Evolutionary conservation across 2,113 vertebrate species (phyloP), one percentile per base, ranked within the genome.

Genomic region (Scalopus aquaticus): DNA sequence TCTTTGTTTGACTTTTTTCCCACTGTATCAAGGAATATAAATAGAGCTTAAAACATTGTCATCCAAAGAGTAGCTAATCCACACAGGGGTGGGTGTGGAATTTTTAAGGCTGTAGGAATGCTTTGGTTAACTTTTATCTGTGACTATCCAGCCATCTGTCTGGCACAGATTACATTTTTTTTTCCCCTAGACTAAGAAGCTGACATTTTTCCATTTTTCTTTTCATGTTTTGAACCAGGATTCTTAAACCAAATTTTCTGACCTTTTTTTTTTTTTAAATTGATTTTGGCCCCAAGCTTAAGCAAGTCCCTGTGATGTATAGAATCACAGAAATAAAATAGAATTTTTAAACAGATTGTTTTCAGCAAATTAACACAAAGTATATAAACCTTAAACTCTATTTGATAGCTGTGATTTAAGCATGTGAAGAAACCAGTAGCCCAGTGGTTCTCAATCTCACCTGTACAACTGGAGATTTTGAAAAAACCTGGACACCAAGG

Each of bases 71-170:
- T 24, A 70, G 80, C 88, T 96, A 90, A 96, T 94, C 93, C 77
- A 26, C 3, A 12, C 42, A n/a, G 58, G 28, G 79, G 64, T 9
- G 39, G 69, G 54, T 95, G 39, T 78, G 35, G 90, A 89, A 78
- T 95, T 91, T 94, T 9, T 93, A 73, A 92, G 76, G 67, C 46
- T 54, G 60, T 69, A 60, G 72, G 90, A 85, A 65, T 80, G 88
- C 67, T 85, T 94, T 54, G 69, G 84, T 85, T 94, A 51, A 92
- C 92, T 93, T 97, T 92, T 81, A 95, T 95, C 92, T 82, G 77
- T 90, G 84, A 77, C 13, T 51, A 69, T 96, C 51, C 58, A 79
- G 73, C 94, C 95, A 96, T 96, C 97, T 97, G 93, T 93, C 64
- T 93, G 90, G 64, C 64, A 32, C 46, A 92, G 95, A 95, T 95